These are phyloP conservation scores for Thalpophila matura DNA, from an alignment of 2,888 invertebrate species.

Conservation along the genomic window DNA sequence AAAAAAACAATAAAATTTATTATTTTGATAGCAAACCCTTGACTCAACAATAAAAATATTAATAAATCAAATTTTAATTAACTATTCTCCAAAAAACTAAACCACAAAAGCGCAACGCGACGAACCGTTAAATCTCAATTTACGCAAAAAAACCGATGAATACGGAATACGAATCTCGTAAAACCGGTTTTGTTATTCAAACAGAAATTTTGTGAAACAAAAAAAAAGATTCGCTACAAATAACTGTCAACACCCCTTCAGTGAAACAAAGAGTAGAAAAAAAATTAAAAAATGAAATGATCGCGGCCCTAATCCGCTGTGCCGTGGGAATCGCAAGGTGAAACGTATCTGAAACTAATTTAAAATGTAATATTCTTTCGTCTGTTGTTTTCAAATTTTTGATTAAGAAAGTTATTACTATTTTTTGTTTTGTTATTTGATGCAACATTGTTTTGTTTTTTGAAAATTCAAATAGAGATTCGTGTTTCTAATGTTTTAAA, in stretches of 20 bases:
- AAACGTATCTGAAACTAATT: conserved; percentile 89
- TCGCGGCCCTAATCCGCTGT: conserved; percentile 82
- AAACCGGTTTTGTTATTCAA: conserved; percentile 87
- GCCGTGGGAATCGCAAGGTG: conserved; percentile 90
- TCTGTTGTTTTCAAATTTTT: conserved; percentile 76
- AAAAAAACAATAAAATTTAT: conserved; percentile 49
- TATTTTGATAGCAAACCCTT: conserved; percentile 79
- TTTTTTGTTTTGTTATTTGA: conserved; percentile 49
- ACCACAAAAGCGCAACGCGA: conserved; percentile 86
- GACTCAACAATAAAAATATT: conserved; percentile 77
- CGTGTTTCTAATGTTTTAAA: conserved; percentile 15
- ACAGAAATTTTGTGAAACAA: conserved; percentile 80
- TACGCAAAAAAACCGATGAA: conserved; percentile 82
- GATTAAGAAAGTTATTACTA: conserved; percentile 69
- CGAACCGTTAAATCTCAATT: conserved; percentile 89
- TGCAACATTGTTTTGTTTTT: conserved; percentile 26
- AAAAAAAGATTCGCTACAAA: conserved; percentile 88
- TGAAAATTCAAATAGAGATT: conserved; percentile 23
- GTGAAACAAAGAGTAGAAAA: conserved; percentile 86
- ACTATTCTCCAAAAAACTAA: conserved; percentile 81
- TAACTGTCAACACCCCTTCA: conserved; percentile 90
- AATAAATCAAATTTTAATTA: conserved; percentile 90
- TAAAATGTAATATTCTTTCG: conserved; percentile 89
- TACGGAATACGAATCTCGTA: conserved; percentile 81
- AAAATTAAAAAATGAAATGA: conserved; percentile 81